phyloP scores from a whole-genome alignment of 2,888 invertebrate species.

The Protonemura montana region DNA sequence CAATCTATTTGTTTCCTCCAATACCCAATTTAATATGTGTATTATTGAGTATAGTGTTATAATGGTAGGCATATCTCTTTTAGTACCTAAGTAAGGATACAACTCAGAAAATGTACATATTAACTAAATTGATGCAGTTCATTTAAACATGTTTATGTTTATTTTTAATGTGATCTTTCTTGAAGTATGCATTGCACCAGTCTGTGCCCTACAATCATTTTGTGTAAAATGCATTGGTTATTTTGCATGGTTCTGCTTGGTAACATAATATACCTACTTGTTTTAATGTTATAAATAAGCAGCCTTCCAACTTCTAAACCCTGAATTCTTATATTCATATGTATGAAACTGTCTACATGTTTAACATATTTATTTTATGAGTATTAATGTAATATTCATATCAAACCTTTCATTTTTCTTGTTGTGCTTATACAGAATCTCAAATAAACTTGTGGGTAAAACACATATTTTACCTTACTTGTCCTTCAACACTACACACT shows the following conservation, averaged over 20 bases:
- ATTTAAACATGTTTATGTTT: no score
- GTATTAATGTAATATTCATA: constrained; percentile 39
- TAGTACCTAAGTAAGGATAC: no score
- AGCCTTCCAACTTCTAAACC: not conserved
- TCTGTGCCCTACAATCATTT: not conserved
- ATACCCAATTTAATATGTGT: not conserved
- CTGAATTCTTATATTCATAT: not conserved
- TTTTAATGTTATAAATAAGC: not conserved
- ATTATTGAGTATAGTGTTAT: not conserved
- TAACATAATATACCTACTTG: not conserved
- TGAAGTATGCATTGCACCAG: no score
- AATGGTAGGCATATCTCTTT: not conserved
- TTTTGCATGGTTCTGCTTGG: constrained; percentile 7
- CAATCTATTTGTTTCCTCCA: not conserved
- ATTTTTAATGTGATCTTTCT: no score
- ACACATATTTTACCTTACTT: constrained; percentile 7
- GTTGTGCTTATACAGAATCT: constrained; percentile 40
- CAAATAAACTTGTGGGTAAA: constrained; percentile 42
- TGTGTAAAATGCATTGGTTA: not conserved
- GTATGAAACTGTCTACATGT: not conserved
- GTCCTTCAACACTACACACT: not conserved
- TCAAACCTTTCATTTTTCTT: constrained; percentile 39
- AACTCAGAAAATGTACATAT: not conserved
- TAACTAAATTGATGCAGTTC: not conserved
- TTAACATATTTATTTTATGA: not conserved